A percentile compares a stretch with the other conserved stretches of the same genome.
Evolutionary conservation across 2,797 vertebrate species (phyloP).

Genomic region (Ctenopoma kingsleyae): DNA sequence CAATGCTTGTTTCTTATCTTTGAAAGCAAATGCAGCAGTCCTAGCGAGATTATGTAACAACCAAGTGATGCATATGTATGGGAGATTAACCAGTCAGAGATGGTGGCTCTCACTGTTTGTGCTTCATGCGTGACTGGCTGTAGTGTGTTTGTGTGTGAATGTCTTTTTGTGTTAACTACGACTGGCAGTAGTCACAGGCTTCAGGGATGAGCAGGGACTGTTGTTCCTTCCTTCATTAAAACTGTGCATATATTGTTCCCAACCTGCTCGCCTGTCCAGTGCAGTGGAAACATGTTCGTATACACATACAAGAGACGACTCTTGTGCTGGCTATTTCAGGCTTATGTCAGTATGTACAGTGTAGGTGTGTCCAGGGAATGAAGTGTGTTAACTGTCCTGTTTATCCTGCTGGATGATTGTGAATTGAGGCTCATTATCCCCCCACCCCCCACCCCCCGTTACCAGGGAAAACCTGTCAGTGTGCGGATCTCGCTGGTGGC

Average conservation of each 20-base stretch:
- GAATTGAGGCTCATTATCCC: constrained; percentile 26
- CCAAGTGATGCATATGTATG: constrained; percentile 58
- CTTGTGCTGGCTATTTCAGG: constrained; percentile 47
- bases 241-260: constrained; percentile 43
- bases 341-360: constrained; percentile 30
- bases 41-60: constrained; percentile 65
- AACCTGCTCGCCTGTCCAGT: constrained; percentile 35
- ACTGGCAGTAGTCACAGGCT: constrained; percentile 25
- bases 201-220: constrained; percentile 26
- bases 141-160: constrained; percentile 25
- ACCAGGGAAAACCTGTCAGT: constrained; percentile 95
- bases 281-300: constrained; percentile 29
- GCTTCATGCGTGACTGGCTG: constrained; percentile 44
- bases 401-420: constrained; percentile 27
- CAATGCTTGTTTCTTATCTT: constrained; percentile 41
- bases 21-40: constrained; percentile 43
- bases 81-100: constrained; percentile 44
- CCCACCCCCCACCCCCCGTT: constrained; percentile 19
- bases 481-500: constrained; percentile 93
- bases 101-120: constrained; percentile 37
- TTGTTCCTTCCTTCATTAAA: constrained; percentile 56
- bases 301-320: constrained; percentile 12
- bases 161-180: constrained; percentile 23
- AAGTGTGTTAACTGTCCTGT: constrained; percentile 35
- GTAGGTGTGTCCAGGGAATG: constrained; percentile 21